Evolutionary conservation across 2,797 vertebrate genomes (phyloP), one percentile per base, ranked within the genome.

Genomic region (Erithacus rubecula): DNA sequence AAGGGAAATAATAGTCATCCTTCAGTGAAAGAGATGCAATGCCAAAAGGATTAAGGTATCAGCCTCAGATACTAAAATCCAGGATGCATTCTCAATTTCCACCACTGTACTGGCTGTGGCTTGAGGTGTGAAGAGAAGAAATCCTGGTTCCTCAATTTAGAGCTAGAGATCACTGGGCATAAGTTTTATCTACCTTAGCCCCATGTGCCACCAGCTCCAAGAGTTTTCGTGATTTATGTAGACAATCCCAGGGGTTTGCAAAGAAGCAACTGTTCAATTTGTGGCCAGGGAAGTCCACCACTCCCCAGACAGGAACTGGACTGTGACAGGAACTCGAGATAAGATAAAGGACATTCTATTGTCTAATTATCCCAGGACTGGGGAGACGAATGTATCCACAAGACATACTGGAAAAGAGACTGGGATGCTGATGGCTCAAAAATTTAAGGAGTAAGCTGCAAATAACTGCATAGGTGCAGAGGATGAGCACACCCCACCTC

Each of bases 171-270:
- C 15, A n/a, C 12, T 36, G 9, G 34, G 32, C 14, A 58, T 27
- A 65, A 53, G 65, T 65, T 69, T 71, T 62, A 18, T 8, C 17
- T 86, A 2, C 6, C 11, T n/a, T 71, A 90, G 6, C 6, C 12
- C 20, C 5, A 1, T 18, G 4, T 41, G 20, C 12, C 34, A 27
- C 30, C 15, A 62, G 6, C 30, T 83, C 29, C 55, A 55, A 34
- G n/a, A 65, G 7, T 22, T 78, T 39, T 47, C 10, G 32, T 46
- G 15, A 23, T 32, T 68, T 36, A 23, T 11, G 10, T 68, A 51
- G 34, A 51, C 2, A 67, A 32, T 23, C 6, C 15, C 7, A 2
- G 19, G 16, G 5, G 1, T 1, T 49, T 36, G 12, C 23, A n/a
- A 44, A 59, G 53, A 67, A 43, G 15, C 5, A 52, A 7, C 22